These are phyloP conservation scores for Intellagama lesueurii DNA, from an alignment of 2,797 vertebrate genomes.

Conservation along the genomic window DNA sequence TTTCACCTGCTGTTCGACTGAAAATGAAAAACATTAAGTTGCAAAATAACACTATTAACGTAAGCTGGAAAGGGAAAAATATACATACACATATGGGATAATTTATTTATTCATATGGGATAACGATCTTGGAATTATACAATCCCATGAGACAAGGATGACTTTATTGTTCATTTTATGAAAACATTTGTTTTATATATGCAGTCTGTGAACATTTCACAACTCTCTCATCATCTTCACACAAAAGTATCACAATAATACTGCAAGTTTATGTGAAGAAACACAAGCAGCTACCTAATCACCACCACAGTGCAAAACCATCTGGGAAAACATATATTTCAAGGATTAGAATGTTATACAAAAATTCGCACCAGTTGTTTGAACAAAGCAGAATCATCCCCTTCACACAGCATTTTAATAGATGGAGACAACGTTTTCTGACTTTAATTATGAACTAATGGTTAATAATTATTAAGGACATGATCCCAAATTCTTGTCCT, in stretches of 20 bases:
- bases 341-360: conserved; percentile 40
- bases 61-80: conserved; percentile 77
- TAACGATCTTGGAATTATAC: conserved; percentile 76
- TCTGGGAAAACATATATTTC: conserved; percentile 44
- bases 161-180: conserved; percentile 73
- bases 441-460: conserved; percentile 42
- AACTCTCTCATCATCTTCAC: conserved; percentile 59
- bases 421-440: neutral
- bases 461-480: too few relatives aligned
- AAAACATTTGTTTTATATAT: conserved; percentile 76
- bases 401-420: conserved; percentile 47
- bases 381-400: conserved; percentile 54
- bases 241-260: conserved; percentile 5
- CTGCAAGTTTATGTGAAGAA: conserved; percentile 40
- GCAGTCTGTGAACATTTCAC: conserved; percentile 69
- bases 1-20: conserved; percentile 83
- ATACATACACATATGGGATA: conserved; percentile 63
- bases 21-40: conserved; percentile 79
- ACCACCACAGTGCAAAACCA: conserved; percentile 56
- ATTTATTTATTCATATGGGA: conserved; percentile 72
- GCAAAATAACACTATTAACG: conserved; percentile 83
- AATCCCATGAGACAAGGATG: conserved; percentile 71
- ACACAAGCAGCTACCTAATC: conserved; percentile 55
- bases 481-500: too few relatives aligned
- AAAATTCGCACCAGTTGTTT: conserved; percentile 35